Percentiles rank a stretch among this genome's conserved stretches.
Evolutionary conservation across 2,888 invertebrate species (phyloP).

Genomic region (Andrena praecox): DNA sequence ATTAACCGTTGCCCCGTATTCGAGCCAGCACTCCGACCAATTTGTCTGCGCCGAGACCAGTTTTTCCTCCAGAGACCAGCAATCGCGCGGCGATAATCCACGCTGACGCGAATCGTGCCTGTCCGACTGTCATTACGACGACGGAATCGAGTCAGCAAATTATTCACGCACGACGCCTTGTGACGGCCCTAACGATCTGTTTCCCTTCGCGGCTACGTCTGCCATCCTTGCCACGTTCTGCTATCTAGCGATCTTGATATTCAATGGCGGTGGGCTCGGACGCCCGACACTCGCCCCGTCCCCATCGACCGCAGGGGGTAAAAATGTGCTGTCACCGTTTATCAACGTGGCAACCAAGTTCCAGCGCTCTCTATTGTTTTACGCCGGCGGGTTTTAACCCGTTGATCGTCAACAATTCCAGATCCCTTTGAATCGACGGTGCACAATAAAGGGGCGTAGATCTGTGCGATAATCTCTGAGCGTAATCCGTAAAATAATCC

Average conservation of each 20-base stretch:
- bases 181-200: constrained; percentile 64
- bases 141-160: constrained; percentile 65
- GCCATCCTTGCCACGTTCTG: constrained; percentile 37
- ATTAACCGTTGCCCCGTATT: not conserved
- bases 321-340: not conserved
- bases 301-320: not conserved
- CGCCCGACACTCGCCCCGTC: not conserved
- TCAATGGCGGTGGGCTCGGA: constrained; percentile 32
- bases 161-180: constrained; percentile 63
- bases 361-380: not conserved
- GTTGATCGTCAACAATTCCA: not conserved
- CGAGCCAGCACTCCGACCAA: not conserved
- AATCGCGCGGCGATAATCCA: constrained; percentile 47
- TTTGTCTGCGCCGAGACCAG: constrained; percentile 1
- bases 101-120: constrained; percentile 48
- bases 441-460: too few relatives aligned
- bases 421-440: not conserved
- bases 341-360: not conserved
- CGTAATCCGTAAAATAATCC: too few relatives aligned
- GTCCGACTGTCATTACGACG: constrained; percentile 61
- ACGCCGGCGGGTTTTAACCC: not conserved
- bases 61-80: constrained; percentile 45
- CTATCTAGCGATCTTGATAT: constrained; percentile 60
- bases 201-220: constrained; percentile 46
- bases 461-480: too few relatives aligned